Evolutionary conservation across 2,113 vertebrate species (phyloP), one percentile per base, ranked within the genome.

Genomic region (Ptychochromis oligacanthus): DNA sequence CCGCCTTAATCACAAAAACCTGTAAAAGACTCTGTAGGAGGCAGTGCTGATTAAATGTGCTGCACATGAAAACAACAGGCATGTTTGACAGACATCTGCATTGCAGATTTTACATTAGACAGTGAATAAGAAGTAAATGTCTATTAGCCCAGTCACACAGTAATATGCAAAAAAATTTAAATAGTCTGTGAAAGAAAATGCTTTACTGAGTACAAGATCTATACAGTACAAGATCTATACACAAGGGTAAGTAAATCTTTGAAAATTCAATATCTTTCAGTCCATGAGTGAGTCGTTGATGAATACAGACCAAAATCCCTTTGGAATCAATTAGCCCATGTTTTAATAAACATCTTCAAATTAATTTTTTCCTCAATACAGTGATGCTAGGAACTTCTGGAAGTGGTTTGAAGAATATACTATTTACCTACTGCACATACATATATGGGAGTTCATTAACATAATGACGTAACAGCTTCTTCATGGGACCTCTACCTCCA

Each of bases 241-340:
- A 15, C 43, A 15, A 14, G 13, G 43, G 11, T 1, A 46, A 15
- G 14, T 14, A 46, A 46, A 46, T 5, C 43, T 15, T 15, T 46
- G 14, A 14, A 15, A 46, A 40, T 65, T 65, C 1, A 1, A 38
- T 18, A 67, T 70, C 11, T 15, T 49, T 43, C 46, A 70, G 14
- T 14, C 2, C 0, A 3, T 7, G 40, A 70, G 13, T 40, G 62
- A 46, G 26, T 70, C 15, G 0, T 2, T 3, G 65, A 70, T 28
- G 15, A 31, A 28, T 28, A 67, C 17, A 24, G 18, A 49, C 46
- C 24, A 18, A 38, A 67, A 17, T 7, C 5, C 43, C 43, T 0
- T 5, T 70, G 24, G 11, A 70, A 70, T 70, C 0, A 70, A 13
- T 20, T 0, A 14, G 43, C 43, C 14, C 43, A 46, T 5, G 9